phyloP scores from a whole-genome alignment of 2,113 vertebrate genomes.

The Pholis gunnellus region DNA sequence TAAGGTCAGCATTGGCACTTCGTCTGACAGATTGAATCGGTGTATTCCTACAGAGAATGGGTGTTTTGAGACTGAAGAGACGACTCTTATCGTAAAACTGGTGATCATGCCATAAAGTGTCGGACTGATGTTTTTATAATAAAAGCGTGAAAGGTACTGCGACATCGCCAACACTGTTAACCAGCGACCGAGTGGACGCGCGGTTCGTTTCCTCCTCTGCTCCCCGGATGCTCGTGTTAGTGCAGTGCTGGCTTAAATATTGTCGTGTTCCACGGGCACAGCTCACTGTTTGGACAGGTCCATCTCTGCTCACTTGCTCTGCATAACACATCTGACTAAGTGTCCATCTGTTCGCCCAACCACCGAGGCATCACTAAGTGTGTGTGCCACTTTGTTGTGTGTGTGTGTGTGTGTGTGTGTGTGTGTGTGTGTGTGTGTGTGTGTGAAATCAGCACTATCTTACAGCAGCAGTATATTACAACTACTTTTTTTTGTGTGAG shows the following conservation, averaged over 20 bases:
- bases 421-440: neutral
- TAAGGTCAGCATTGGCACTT: neutral
- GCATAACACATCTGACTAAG: slow-evolving; percentile 52
- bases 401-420: neutral
- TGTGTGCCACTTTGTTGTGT: neutral
- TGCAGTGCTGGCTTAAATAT: slow-evolving; percentile 18
- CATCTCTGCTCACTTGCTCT: slow-evolving; percentile 31
- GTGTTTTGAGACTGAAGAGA: neutral
- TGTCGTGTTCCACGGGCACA: slow-evolving; percentile 24
- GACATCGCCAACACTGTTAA: neutral
- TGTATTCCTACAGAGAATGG: neutral
- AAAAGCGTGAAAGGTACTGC: neutral
- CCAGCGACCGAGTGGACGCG: neutral
- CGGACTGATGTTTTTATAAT: neutral
- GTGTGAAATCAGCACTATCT: neutral
- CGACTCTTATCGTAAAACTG: neutral
- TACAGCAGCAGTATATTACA: neutral
- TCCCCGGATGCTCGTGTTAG: slow-evolving; percentile 22
- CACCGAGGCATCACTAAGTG: slow-evolving; percentile 11
- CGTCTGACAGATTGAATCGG: neutral
- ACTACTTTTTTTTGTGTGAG: neutral
- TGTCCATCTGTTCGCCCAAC: slow-evolving; percentile 29
- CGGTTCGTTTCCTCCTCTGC: neutral
- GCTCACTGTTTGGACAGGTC: slow-evolving; percentile 40
- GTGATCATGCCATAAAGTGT: neutral